These are phyloP conservation scores for Ancistrus triradiatus DNA, from an alignment of 2,113 vertebrate genomes.

Conservation along the genomic window DNA sequence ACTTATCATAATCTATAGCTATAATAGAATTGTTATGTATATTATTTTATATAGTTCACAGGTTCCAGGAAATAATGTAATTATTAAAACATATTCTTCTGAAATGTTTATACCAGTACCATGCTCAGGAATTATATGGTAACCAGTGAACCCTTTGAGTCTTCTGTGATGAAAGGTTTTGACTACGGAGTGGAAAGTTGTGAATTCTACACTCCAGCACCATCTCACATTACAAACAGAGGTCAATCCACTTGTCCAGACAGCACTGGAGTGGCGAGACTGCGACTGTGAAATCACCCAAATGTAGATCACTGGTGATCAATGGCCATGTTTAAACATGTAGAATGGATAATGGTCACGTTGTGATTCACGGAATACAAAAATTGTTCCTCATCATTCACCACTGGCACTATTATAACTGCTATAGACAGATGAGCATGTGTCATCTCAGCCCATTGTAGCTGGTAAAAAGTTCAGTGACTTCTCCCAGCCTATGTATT, in stretches of 20 bases:
- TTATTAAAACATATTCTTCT: no score
- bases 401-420: conserved; percentile 6
- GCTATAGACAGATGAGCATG: conserved; percentile 13
- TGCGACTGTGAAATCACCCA: conserved; percentile 50
- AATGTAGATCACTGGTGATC: conserved; percentile 39
- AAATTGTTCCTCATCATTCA: conserved; percentile 8
- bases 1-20: no score
- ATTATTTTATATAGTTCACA: no score
- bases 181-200: conserved; percentile 70
- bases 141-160: conserved; percentile 53
- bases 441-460: conserved; percentile 6
- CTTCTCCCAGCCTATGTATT: conserved; percentile 41
- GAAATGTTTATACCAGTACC: no score
- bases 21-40: no score
- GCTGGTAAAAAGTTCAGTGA: conserved; percentile 41
- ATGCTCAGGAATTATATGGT: no score
- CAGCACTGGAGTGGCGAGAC: conserved; percentile 51
- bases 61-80: no score
- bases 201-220: conserved; percentile 65
- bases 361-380: conserved; percentile 22
- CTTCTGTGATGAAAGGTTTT: conserved; percentile 67
- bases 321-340: conserved; percentile 47
- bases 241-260: conserved; percentile 73
- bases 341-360: conserved; percentile 3
- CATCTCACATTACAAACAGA: conserved; percentile 70